A percentile compares a stretch with the other conserved stretches of the same genome.
phyloP scores from a whole-genome alignment of 2,797 vertebrate genomes.

The Buceros bicornis region DNA sequence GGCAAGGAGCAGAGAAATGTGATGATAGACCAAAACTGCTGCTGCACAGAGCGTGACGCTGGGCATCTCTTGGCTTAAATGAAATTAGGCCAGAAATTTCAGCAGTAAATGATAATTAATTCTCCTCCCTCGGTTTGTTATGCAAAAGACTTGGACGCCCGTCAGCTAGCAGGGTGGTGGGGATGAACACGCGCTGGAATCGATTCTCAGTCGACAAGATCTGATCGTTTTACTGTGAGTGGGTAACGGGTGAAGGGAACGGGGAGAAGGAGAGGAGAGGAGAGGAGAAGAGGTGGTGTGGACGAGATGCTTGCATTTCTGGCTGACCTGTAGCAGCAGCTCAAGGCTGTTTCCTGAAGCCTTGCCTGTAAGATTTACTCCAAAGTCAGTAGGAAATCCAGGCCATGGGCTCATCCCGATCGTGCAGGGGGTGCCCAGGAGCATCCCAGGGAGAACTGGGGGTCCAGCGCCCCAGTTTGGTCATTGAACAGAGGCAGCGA shows the following conservation, averaged over 20 bases:
- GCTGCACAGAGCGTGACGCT: not conserved
- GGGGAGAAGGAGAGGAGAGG: not conserved
- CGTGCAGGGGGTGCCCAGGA: fast-evolving
- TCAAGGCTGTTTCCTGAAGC: not conserved
- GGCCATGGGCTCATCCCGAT: not conserved
- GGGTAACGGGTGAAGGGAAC: not conserved
- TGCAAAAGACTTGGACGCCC: conserved; percentile 32
- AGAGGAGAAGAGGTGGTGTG: not conserved
- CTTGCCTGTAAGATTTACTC: not conserved
- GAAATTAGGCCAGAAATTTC: conserved; percentile 24
- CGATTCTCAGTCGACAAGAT: not conserved
- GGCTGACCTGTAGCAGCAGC: not conserved
- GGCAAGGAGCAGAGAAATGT: not conserved
- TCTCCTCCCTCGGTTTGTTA: conserved; percentile 31
- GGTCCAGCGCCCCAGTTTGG: fast-evolving
- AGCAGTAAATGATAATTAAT: conserved; percentile 32
- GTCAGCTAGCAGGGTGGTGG: not conserved
- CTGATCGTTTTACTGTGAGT: conserved; percentile 55
- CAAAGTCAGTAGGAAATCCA: not conserved
- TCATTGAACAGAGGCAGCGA: not conserved
- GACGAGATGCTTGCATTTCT: not conserved
- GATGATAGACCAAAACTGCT: not conserved
- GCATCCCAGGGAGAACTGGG: not conserved
- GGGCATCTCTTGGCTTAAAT: not conserved
- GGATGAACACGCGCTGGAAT: not conserved